Base-by-base conservation (phyloP, 2,797 vertebrate genomes). In the Ispidina picta region DNA sequence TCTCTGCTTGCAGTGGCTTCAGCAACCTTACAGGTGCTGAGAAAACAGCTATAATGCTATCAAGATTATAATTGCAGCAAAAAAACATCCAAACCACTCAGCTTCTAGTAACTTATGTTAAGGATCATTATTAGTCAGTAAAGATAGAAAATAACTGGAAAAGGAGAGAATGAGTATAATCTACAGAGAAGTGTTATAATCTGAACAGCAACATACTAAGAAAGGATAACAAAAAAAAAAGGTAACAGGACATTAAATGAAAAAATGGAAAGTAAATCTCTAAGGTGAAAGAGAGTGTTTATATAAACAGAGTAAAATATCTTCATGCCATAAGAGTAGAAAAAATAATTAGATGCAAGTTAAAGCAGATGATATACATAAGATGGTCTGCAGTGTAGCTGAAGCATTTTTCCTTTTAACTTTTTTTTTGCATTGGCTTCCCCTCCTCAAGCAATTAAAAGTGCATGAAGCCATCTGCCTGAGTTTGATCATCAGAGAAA, bases 241-340 rank as follows among this genome's bases (percentile, higher is more conserved):
- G 64, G 18, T 26, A 35, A 19, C 28, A 62, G 26, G 58, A 78
- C 71, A 54, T 52, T 28, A 83, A 21, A 9, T 29, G 22, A 75
- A 91, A 59, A 72, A 41, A 71, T n/a, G 20, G 20, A 92, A 94
- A 92, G 44, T 41, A 90, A 93, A 90, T 82, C 6, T 26, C 54
- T 41, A 44, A 80, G 56, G 90, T 77, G 54, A 82, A 81, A 13
- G 8, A 33, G 33, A 33, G 4, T 77, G 14, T 41, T 79, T 43
- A 31, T 6, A 9, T 26, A 80, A 93, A 63, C 29, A 41, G n/a
- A 62, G 25, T 52, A 63, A 82, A 78, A 52, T 43, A 70, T 29
- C 59, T 58, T 85, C 28, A 88, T 72, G 49, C 39, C 28, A 65
- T 48, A 48, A 91, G 0, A 75, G 15, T 21, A 59, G 59, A 52